phyloP scores from a whole-genome alignment of 2,113 vertebrate species.

The Colius striatus region DNA sequence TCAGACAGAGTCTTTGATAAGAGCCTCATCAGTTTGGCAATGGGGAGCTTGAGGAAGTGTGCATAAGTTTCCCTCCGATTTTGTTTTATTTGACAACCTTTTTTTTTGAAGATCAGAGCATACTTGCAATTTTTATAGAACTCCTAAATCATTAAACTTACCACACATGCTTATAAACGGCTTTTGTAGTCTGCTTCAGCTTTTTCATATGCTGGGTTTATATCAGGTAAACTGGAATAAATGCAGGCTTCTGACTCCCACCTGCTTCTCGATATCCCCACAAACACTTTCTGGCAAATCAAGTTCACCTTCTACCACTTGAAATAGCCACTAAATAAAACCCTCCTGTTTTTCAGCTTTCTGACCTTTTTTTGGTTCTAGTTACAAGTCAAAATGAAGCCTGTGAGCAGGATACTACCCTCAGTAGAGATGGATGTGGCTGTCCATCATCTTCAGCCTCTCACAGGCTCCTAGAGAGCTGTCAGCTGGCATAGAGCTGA shows the following conservation, averaged over 20 bases:
- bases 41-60: constrained; percentile 44
- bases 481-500: background rate
- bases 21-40: constrained; percentile 48
- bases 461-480: background rate
- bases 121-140: constrained; percentile 47
- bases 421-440: background rate
- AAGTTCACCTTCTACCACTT: background rate
- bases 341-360: background rate
- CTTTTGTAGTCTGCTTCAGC: constrained; percentile 38
- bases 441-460: background rate
- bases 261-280: background rate
- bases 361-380: background rate
- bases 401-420: background rate
- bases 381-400: background rate
- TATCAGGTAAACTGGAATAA: constrained; percentile 50
- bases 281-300: background rate
- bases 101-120: constrained; percentile 64
- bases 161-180: background rate
- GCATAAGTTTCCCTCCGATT: constrained; percentile 54
- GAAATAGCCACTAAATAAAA: background rate
- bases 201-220: constrained; percentile 32
- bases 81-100: constrained; percentile 43
- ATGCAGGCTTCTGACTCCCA: background rate
- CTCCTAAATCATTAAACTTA: constrained; percentile 36
- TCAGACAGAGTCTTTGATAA: constrained; percentile 44